phyloP scores from a whole-genome alignment of 1,140 invertebrate genomes.

The Bombus superbus region DNA sequence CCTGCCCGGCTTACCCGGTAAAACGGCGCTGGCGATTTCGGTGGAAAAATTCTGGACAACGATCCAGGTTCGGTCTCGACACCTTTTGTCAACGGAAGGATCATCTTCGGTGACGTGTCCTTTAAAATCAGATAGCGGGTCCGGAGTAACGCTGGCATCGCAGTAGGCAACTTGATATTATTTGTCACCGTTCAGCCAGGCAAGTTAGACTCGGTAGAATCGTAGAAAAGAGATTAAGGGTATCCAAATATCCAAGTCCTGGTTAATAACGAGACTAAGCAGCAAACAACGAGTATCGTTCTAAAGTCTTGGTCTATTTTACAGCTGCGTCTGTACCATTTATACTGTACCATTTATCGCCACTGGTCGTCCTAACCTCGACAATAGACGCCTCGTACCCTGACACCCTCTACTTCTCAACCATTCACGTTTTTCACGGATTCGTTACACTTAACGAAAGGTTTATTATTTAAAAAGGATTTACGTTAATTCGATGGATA shows the following conservation, averaged over 20 bases:
- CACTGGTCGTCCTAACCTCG: background rate
- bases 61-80: background rate
- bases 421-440: constrained; percentile 8
- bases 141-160: constrained; percentile 9
- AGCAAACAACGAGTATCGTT: constrained; percentile 37
- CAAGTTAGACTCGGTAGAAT: constrained; percentile 67
- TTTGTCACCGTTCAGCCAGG: constrained; percentile 74
- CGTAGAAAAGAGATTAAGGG: constrained; percentile 75
- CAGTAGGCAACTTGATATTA: constrained; percentile 73
- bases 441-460: constrained; percentile 75
- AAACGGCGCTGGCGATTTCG: constrained; percentile 26
- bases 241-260: constrained; percentile 79
- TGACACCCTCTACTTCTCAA: background rate
- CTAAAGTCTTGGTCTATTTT: constrained; percentile 45
- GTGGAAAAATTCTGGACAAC: constrained; percentile 17
- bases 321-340: background rate
- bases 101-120: constrained; percentile 49
- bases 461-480: constrained; percentile 77
- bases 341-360: no score
- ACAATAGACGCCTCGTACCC: background rate
- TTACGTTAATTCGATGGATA: constrained; percentile 69
- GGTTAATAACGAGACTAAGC: constrained; percentile 70
- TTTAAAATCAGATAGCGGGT: constrained; percentile 68
- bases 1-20: background rate
- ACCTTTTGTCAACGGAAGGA: constrained; percentile 49